Base-by-base conservation (phyloP, 2,888 invertebrate species). In the Arrhopalites spinosus region DNA sequence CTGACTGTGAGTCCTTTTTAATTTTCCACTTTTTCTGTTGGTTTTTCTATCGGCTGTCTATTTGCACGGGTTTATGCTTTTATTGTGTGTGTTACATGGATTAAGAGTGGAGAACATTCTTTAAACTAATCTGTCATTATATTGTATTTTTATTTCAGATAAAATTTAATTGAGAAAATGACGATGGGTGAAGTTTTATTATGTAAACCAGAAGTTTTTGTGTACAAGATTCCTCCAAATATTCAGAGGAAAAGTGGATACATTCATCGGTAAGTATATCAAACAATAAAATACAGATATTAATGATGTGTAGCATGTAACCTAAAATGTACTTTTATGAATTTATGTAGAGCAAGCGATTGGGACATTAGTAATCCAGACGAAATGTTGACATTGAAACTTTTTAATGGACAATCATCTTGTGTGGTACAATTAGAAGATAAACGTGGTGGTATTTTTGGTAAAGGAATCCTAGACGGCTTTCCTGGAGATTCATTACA, bases 321-420 rank as follows among this genome's bases (percentile, higher is more conserved):
- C 53, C n/a, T 56, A 56, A 56, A 20, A 43, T 43, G 20, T n/a
- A n/a, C n/a, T 7, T 56, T 56, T 7, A 7, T 25, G 61, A 68
- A 53, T 53, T 56, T 45, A 1, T 27, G 11, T 30, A 75, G 74
- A 45, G 74, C 74, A 7, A 29, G 25, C 11, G 74, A 75, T 45
- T 75, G 74, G 74, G 69, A 75, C 30, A n/a, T 75, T 15, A 2
- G 17, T 8, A 61, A 68, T n/a, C 74, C 74, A 1, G 50, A 7
- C 1, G 59, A 69, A 63, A 13, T n/a, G 23, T 61, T 69, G 27
- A 75, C 59, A 63, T 23, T 75, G 2, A 2, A 2, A 1, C 11
- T 75, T 3, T 11, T 43, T 17, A 47, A 20, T 23, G 69, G 69
- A 15, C 69, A 47, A 5, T 45, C 59, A 5, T 61, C 45, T 23